Conservation (phyloP, 2,888 invertebrate genomes). For the Abrostola triplasia region DNA sequence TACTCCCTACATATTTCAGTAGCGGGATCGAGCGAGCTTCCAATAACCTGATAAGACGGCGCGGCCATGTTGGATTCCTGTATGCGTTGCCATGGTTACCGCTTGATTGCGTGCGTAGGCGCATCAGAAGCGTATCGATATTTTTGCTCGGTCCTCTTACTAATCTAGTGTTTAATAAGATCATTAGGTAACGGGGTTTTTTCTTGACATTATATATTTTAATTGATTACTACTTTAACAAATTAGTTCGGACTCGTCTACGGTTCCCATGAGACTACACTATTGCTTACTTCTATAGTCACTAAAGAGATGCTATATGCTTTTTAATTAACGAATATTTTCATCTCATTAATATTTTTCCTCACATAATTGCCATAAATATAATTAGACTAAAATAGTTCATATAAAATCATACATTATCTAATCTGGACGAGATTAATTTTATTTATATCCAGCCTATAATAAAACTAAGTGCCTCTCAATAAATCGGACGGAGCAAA, state of each 20-base stretch:
- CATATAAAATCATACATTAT: slow-evolving; percentile 32
- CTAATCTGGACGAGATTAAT: slow-evolving; percentile 41
- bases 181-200: slow-evolving; percentile 41
- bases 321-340: background rate
- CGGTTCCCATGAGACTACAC: background rate
- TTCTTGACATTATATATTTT: background rate
- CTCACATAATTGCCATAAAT: slow-evolving; percentile 17
- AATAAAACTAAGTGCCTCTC: slow-evolving; percentile 60
- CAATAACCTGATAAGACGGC: slow-evolving; percentile 73
- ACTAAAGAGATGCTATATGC: too few species aligned
- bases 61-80: slow-evolving; percentile 80
- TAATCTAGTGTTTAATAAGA: slow-evolving; percentile 54
- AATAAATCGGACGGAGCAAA: slow-evolving; percentile 74
- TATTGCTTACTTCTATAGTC: too few species aligned
- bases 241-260: too few species aligned
- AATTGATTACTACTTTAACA: background rate
- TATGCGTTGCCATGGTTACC: slow-evolving; percentile 75
- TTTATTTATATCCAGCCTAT: slow-evolving; percentile 43
- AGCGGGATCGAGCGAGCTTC: slow-evolving; percentile 57
- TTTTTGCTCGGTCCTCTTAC: slow-evolving; percentile 49
- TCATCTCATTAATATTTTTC: background rate
- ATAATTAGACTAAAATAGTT: slow-evolving; percentile 14
- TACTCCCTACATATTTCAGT: slow-evolving; percentile 55
- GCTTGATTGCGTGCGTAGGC: slow-evolving; percentile 74
- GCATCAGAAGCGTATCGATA: slow-evolving; percentile 53